These are phyloP conservation scores for Manacus vitellinus DNA, from an alignment of 2,113 vertebrate species.

Conservation along the genomic window DNA sequence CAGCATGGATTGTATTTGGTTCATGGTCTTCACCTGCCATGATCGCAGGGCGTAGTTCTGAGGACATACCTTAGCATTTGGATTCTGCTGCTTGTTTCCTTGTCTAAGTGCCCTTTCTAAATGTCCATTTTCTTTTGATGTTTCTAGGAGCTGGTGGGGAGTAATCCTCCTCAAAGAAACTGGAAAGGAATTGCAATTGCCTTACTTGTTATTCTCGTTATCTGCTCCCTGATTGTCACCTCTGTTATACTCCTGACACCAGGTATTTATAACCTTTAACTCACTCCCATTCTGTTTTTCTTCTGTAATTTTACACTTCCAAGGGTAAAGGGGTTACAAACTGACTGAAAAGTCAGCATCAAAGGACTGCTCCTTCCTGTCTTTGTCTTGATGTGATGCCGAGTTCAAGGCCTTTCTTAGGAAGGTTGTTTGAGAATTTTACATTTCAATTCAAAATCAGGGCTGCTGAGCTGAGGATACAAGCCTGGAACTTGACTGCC, in stretches of 20 bases:
- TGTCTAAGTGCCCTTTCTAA: slow-evolving; percentile 15
- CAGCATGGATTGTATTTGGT: neutral
- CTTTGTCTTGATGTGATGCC: neutral
- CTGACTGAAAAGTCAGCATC: neutral
- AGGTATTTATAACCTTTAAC: slow-evolving; percentile 79
- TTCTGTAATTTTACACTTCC: slow-evolving; percentile 27
- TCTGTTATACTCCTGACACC: slow-evolving; percentile 97
- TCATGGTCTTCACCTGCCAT: neutral
- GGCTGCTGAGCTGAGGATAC: neutral
- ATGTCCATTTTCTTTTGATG: slow-evolving; percentile 27
- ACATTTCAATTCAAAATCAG: neutral
- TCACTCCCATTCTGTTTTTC: neutral
- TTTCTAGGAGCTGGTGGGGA: slow-evolving; percentile 95
- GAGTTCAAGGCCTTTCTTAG: neutral
- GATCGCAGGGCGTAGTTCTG: neutral
- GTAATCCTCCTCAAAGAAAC: slow-evolving; percentile 97
- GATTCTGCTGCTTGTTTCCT: neutral
- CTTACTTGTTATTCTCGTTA: slow-evolving; percentile 97
- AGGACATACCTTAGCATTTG: neutral
- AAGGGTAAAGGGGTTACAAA: neutral
- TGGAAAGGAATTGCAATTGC: slow-evolving; percentile 99
- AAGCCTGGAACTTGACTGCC: neutral
- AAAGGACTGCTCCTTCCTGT: neutral
- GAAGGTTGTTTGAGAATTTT: neutral
- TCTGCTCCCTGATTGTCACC: slow-evolving; percentile 98